Percentiles rank a stretch among this genome's conserved stretches.
These are phyloP conservation scores for Drosophila takahashii DNA, from an alignment of 1,140 invertebrate genomes.

Conservation along the genomic window DNA sequence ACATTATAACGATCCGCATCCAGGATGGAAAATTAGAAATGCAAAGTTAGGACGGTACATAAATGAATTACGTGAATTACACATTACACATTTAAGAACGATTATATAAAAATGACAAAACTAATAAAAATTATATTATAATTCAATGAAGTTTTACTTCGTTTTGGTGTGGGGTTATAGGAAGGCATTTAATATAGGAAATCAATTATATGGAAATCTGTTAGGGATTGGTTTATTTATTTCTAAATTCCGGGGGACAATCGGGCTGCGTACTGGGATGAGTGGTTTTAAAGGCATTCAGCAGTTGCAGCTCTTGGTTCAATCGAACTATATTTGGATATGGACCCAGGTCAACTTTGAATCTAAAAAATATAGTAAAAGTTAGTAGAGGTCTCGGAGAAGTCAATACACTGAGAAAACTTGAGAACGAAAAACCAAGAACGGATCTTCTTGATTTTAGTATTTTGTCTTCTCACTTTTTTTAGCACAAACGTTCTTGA, in stretches of 20 bases:
- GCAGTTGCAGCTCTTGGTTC: slow-evolving; percentile 91
- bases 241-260: slow-evolving; percentile 91
- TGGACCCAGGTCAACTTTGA: slow-evolving; percentile 93
- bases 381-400: too few relatives aligned
- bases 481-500: too few relatives aligned
- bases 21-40: slow-evolving; percentile 67
- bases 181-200: not conserved
- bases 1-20: slow-evolving; percentile 59
- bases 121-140: slow-evolving; percentile 82
- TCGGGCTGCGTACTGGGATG: slow-evolving; percentile 95
- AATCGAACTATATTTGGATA: slow-evolving; percentile 95
- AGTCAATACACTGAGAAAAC: too few relatives aligned
- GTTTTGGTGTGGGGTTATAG: not conserved
- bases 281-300: slow-evolving; percentile 93
- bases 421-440: too few relatives aligned
- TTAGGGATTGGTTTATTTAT: slow-evolving; percentile 80
- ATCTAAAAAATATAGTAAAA: slow-evolving; percentile 86
- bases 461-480: too few relatives aligned
- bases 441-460: too few relatives aligned
- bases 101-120: slow-evolving; percentile 77
- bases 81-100: slow-evolving; percentile 79
- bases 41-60: slow-evolving; percentile 67
- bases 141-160: slow-evolving; percentile 36
- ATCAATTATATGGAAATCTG: not conserved
- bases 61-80: slow-evolving; percentile 66